Base-by-base conservation (phyloP, 2,888 invertebrate species). In the Merodon equestris region DNA sequence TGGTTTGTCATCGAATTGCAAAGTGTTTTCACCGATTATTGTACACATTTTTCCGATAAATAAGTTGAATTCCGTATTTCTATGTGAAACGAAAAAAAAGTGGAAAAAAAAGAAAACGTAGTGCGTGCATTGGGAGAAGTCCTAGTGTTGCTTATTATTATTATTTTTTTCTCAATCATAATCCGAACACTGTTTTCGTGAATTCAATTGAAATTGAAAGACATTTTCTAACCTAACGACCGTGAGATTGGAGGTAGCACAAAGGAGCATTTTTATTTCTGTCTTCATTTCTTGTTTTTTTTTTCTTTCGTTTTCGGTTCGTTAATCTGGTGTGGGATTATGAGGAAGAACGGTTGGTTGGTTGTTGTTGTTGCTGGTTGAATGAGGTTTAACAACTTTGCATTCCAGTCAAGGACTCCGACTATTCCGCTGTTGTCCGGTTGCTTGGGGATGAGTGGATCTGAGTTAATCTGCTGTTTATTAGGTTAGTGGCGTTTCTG, bases 391-490 rank as follows among this genome's bases (percentile, higher is more conserved):
- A 54, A 10, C 27, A 17, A 14, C 4, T 58, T 10, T n/a, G 77
- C 66, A 61, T 72, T 77, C 61, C 61, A 67, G 53, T 57, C 66
- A 77, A 67, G 77, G 67, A 67, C 50, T 19, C 3, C 15, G 34
- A 13, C 19, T 27, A n/a, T 27, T 7, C 27, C 27, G 7, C 7
- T 27, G 27, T 27, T 7, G 27, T 2, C 3, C 27, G 3, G 27
- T 27, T 7, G 27, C 7, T 2, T 27, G 2, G 7, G 3, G 27
- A 27, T 27, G 27, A 27, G 2, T 27, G 3, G 27, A 7, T 27
- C 7, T 27, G 27, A 4, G 27, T 27, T 27, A 27, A 27, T 27
- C 27, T 27, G 2, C 3, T 27, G 7, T 27, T 27, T 27, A 27
- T 27, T 27, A 27, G 27, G 27, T 27, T 27, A 27, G 27, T 27